These are phyloP conservation scores for Hydractinia echinata DNA, from an alignment of 30 jellyfish, hydroid and myxozoan species.

Conservation along the genomic window DNA sequence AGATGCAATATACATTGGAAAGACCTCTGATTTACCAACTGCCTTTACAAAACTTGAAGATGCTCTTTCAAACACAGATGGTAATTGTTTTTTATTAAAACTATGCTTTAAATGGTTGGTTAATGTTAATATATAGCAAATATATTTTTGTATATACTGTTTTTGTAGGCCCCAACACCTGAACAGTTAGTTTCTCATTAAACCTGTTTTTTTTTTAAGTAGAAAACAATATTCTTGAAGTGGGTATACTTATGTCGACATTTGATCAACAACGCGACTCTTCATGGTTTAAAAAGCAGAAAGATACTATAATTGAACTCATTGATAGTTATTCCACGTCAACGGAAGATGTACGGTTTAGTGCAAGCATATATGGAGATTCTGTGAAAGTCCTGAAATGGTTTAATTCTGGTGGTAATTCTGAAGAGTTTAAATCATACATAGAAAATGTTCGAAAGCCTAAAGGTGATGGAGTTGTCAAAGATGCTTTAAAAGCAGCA, in stretches of 20 bases:
- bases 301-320: neutral
- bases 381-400: neutral
- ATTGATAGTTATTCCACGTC: neutral
- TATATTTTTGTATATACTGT: too few species aligned
- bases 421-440: neutral
- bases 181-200: neutral
- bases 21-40: neutral
- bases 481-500: conserved; percentile 29
- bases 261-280: neutral
- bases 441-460: conserved; percentile 6
- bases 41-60: neutral
- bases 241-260: conserved; percentile 1
- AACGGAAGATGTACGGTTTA: neutral
- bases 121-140: too few species aligned
- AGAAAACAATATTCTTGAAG: neutral
- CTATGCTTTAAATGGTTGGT: too few species aligned
- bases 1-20: neutral
- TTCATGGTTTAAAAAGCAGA: conserved; percentile 7
- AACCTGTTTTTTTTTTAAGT: neutral
- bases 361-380: neutral
- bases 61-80: neutral
- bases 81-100: neutral
- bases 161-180: too few species aligned
- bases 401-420: neutral
- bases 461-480: conserved; percentile 36